phyloP scores from a whole-genome alignment of 1,140 invertebrate genomes.

The Papilio polyxenes region DNA sequence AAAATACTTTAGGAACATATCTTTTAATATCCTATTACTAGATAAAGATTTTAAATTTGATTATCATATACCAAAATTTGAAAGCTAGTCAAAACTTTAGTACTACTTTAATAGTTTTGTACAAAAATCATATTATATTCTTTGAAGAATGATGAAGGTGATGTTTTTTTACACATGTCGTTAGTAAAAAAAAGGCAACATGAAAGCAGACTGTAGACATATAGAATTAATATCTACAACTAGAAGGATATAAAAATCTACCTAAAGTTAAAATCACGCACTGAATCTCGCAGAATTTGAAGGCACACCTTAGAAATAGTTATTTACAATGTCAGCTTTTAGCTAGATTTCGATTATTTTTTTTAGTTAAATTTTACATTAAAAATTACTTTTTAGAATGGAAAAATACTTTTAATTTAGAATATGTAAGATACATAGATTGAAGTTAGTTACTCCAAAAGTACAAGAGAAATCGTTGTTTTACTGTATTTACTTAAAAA shows the following conservation, averaged over 20 bases:
- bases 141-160: background rate
- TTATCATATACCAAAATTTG: background rate
- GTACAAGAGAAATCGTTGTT: background rate
- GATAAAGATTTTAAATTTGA: constrained; percentile 8
- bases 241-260: constrained; percentile 52
- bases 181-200: background rate
- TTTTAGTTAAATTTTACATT: background rate
- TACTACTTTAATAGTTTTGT: background rate
- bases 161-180: background rate
- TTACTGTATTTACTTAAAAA: background rate
- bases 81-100: background rate
- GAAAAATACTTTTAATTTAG: background rate
- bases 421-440: background rate
- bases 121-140: background rate
- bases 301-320: constrained; percentile 42
- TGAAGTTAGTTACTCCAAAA: background rate
- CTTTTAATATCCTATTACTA: background rate
- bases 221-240: constrained; percentile 17
- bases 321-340: constrained; percentile 13
- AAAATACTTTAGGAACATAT: background rate
- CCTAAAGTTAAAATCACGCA: constrained; percentile 34
- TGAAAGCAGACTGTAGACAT: background rate
- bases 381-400: background rate
- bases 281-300: constrained; percentile 40
- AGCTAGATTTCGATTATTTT: background rate